phyloP scores from a whole-genome alignment of 2,113 vertebrate genomes.

The Chamaea fasciata region DNA sequence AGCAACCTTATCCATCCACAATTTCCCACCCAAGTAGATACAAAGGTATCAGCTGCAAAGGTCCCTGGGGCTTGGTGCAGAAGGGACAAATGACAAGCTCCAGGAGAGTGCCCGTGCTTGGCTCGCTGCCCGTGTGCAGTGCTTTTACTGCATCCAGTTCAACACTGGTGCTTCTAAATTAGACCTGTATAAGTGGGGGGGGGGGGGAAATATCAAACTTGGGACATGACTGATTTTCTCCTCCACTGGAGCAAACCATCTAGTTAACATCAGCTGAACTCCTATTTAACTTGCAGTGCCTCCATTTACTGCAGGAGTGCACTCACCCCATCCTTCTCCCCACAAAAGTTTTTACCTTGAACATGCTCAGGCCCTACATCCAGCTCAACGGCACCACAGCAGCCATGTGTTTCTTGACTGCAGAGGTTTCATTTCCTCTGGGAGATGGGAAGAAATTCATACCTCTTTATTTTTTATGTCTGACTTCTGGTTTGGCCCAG shows the following conservation, averaged over 20 bases:
- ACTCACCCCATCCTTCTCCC: neutral
- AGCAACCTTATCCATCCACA: neutral
- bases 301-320: neutral
- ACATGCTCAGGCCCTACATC: accelerated
- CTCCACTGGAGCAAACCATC: neutral
- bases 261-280: neutral
- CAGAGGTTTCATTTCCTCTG: neutral
- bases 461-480: neutral
- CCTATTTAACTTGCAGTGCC: neutral
- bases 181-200: neutral
- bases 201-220: neutral
- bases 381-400: neutral
- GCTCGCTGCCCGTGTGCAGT: neutral
- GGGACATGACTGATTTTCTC: neutral
- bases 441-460: neutral
- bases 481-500: neutral
- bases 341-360: neutral
- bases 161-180: neutral
- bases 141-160: neutral
- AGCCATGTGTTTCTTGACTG: neutral
- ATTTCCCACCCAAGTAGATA: neutral
- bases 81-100: neutral
- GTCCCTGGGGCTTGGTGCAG: neutral
- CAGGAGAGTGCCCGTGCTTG: accelerated
- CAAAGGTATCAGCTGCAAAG: neutral